Conservation (phyloP, 2,888 invertebrate species). For the Fragum fragum region DNA sequence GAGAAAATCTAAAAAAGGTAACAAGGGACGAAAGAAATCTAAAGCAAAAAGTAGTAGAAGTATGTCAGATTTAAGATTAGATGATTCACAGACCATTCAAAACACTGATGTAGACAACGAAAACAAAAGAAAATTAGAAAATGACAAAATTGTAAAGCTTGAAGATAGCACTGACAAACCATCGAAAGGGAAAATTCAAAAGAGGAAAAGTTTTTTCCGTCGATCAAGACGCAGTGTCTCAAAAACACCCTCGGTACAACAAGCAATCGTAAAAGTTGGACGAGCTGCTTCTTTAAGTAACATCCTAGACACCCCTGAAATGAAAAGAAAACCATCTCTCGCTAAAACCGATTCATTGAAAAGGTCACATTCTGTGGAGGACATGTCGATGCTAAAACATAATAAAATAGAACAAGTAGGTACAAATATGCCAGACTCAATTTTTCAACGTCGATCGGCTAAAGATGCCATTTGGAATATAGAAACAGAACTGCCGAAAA, state of each 20-base stretch:
- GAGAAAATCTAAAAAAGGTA: conserved; percentile 2
- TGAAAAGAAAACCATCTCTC: not conserved
- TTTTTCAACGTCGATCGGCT: conserved; percentile 17
- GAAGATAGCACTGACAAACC: conserved; percentile 44
- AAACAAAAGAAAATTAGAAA: not conserved
- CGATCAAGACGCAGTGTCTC: conserved; percentile 8
- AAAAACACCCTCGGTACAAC: not conserved
- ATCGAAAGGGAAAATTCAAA: not conserved
- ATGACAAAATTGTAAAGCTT: conserved; percentile 19
- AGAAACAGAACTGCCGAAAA: conserved; percentile 7
- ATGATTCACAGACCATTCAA: not conserved
- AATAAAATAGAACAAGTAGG: conserved; percentile 13
- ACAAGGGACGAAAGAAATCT: conserved; percentile 13
- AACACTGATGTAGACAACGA: not conserved
- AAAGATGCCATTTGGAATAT: conserved; percentile 28
- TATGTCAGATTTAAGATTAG: not conserved
- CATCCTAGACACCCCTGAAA: conserved; percentile 26
- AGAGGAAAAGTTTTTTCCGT: conserved; percentile 23
- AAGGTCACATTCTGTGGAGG: conserved; percentile 28
- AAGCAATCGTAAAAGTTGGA: conserved; percentile 26
- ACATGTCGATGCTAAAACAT: conserved; percentile 6
- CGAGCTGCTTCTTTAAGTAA: conserved; percentile 48
- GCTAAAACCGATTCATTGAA: conserved; percentile 18
- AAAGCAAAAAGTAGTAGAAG: conserved; percentile 20
- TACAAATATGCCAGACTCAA: conserved; percentile 9